Evolutionary conservation across 2,888 invertebrate genomes (phyloP).

Genomic region (Macrosoma leucophasiata): DNA sequence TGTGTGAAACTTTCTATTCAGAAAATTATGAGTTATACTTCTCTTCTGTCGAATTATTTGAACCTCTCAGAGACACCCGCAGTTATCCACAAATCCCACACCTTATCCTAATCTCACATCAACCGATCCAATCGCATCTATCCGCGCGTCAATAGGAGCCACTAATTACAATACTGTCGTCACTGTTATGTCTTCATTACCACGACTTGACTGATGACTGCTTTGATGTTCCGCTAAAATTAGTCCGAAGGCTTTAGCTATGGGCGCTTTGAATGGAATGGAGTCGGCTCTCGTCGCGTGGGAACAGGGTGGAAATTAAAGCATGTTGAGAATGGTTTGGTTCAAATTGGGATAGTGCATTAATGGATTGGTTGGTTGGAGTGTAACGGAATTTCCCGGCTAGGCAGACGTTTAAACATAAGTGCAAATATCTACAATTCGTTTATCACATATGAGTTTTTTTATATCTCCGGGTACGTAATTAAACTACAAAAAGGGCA

Average conservation of each 20-base stretch:
- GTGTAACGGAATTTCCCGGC: not conserved
- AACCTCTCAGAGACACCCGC: too few relatives aligned
- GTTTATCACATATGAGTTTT: constrained; percentile 8
- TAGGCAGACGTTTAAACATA: not conserved
- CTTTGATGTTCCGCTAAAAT: constrained; percentile 35
- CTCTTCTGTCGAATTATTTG: too few relatives aligned
- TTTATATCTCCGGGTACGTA: constrained; percentile 1
- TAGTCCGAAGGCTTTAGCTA: constrained; percentile 21
- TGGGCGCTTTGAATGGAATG: constrained; percentile 28
- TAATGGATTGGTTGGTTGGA: constrained; percentile 5
- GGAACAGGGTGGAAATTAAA: constrained; percentile 20
- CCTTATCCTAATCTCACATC: too few relatives aligned
- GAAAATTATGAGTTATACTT: too few relatives aligned
- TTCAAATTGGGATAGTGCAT: constrained; percentile 9
- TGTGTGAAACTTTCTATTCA: too few relatives aligned
- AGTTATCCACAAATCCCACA: too few relatives aligned
- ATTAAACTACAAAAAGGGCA: constrained; percentile 12
- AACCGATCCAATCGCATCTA: constrained; percentile 37
- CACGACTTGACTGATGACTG: constrained; percentile 44
- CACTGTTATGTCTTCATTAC: constrained; percentile 47
- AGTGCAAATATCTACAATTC: constrained; percentile 10
- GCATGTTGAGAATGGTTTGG: constrained; percentile 3
- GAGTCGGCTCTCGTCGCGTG: constrained; percentile 21
- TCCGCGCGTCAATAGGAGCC: constrained; percentile 43
- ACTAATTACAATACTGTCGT: constrained; percentile 54